Evolutionary conservation across 2,797 vertebrate genomes (phyloP).

Genomic region (Sylvilagus floridanus): DNA sequence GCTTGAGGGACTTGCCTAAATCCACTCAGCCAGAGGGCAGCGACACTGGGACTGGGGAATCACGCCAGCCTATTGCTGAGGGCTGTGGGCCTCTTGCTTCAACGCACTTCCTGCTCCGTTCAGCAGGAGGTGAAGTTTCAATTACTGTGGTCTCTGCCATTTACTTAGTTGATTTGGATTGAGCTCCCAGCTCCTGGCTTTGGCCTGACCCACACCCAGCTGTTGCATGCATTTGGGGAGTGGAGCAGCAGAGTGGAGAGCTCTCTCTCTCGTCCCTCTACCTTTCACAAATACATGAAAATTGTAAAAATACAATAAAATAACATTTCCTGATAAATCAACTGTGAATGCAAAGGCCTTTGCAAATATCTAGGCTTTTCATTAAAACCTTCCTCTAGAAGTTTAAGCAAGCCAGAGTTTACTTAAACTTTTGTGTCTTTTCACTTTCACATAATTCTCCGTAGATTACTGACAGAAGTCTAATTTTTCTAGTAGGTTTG

Average conservation of each 20-base stretch:
- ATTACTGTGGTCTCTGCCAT: no score
- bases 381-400: constrained; percentile 40
- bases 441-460: not conserved
- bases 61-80: not conserved
- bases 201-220: no score
- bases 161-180: no score
- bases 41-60: not conserved
- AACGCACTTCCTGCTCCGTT: not conserved
- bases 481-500: constrained; percentile 10
- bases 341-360: constrained; percentile 18
- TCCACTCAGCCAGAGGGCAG: not conserved
- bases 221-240: no score
- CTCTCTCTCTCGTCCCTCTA: no score
- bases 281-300: no score
- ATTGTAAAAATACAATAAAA: no score
- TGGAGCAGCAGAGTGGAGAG: no score
- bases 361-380: not conserved
- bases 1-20: not conserved
- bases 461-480: not conserved
- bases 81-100: not conserved
- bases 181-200: no score
- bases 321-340: constrained; percentile 6
- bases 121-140: no score
- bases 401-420: not conserved
- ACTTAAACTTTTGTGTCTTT: not conserved